phyloP scores from a whole-genome alignment of 2,888 invertebrate species.

The Patella caerulea region DNA sequence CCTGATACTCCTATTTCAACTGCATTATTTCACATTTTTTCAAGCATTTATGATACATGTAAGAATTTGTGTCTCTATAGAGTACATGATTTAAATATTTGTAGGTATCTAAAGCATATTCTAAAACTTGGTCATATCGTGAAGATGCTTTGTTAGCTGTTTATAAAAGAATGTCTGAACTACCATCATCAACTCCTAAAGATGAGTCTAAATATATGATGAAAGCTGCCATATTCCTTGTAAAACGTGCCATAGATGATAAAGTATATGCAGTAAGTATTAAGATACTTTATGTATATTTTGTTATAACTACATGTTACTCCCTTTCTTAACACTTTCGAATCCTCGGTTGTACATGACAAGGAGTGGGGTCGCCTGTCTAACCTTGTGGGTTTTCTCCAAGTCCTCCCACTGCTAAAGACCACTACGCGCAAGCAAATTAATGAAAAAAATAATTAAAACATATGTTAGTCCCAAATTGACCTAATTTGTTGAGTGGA shows the following conservation, averaged over 20 bases:
- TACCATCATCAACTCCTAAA: slow-evolving; percentile 50
- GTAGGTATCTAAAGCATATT: slow-evolving; percentile 70
- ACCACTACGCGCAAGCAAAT: no score
- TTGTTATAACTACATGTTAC: background rate
- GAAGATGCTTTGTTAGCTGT: slow-evolving; percentile 69
- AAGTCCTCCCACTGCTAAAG: no score
- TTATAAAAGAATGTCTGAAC: slow-evolving; percentile 63
- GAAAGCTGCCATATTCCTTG: slow-evolving; percentile 66
- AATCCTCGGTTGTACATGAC: no score
- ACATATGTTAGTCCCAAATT: no score
- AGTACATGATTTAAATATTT: background rate
- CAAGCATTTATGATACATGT: background rate
- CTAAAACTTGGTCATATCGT: slow-evolving; percentile 70
- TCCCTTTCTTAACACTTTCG: no score
- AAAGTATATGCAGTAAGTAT: slow-evolving; percentile 68
- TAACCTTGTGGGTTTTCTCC: no score
- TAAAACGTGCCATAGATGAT: slow-evolving; percentile 67
- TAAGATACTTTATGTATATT: background rate
- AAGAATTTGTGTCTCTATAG: background rate
- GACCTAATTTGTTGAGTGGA: no score
- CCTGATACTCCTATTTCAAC: no score
- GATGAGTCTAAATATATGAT: slow-evolving; percentile 66
- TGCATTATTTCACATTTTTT: background rate
- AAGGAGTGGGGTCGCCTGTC: no score
- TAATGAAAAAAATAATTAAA: no score